Evolutionary conservation across 2,888 invertebrate species (phyloP), one percentile per base, ranked within the genome.

Genomic region (Drosophila parthenogenetica): DNA sequence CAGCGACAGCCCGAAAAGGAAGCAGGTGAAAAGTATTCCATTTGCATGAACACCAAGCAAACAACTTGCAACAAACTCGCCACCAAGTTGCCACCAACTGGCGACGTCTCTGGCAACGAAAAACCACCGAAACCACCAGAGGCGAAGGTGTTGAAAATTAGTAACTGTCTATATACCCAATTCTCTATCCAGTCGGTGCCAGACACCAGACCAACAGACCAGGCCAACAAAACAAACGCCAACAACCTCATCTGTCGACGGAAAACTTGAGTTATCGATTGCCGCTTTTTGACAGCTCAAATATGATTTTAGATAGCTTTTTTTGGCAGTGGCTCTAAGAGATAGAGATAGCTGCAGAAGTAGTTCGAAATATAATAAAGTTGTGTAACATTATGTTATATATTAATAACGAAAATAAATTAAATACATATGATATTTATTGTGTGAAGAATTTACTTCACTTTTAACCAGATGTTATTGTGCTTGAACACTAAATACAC

Each of bases 21-120:
- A 86, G 84, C 86, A 88, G 89, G 89, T 87, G 86, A 88, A 88
- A 88, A 84, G 68, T 75, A 88, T 75, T 71, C 81, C 80, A 88
- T 87, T 87, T 87, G 84, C 86, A 88, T 88, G 84, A 88, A 87
- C 87, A 87, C 89, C 77, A 78, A 54, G 40, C 45, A 48, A 57
- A 50, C 49, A 60, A 40, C 60, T 37, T 54, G 60, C 70, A 64
- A 61, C 66, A 13, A 48, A 62, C 46, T 54, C 53, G 60, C 60
- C 53, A 55, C 54, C 73, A 65, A 69, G 59, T 29, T 37, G 61
- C 69, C 62, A 71, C 58, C 73, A 64, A 57, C 77, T 59, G 83
- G 83, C 86, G 83, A 83, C 77, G 87, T 81, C 77, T 55, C 79
- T 58, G 72, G 69, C 78, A 64, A 68, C 86, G 8, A 29, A 29